These are phyloP conservation scores for Congeria kusceri DNA, from an alignment of 2,888 invertebrate species.

Conservation along the genomic window DNA sequence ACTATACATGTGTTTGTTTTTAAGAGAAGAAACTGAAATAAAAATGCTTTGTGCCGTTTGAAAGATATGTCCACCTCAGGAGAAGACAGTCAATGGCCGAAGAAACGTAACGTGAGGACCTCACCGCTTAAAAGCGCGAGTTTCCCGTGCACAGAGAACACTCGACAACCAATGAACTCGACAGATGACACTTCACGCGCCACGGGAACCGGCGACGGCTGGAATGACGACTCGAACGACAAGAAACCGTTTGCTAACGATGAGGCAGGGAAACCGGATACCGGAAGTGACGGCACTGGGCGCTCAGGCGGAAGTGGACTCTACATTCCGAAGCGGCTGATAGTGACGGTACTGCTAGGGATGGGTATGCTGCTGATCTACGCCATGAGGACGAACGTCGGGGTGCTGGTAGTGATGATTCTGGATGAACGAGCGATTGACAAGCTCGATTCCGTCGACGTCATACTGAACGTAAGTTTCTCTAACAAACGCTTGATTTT, in stretches of 20 bases:
- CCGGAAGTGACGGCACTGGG: neutral
- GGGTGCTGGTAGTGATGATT: slow-evolving; percentile 81
- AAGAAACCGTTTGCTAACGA: neutral
- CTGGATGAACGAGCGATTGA: slow-evolving; percentile 71
- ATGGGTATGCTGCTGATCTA: slow-evolving; percentile 82
- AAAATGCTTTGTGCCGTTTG: no score
- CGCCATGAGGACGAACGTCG: slow-evolving; percentile 83
- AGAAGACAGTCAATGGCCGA: no score
- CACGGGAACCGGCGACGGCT: neutral
- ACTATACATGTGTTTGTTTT: no score
- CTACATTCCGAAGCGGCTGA: slow-evolving; percentile 74
- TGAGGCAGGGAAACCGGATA: neutral
- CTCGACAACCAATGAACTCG: no score
- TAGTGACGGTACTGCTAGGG: slow-evolving; percentile 71
- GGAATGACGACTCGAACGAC: neutral
- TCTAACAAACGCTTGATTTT: no score
- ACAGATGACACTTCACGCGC: neutral
- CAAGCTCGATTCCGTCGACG: slow-evolving; percentile 71
- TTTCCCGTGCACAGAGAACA: no score
- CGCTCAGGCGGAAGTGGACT: neutral
- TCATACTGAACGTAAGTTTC: slow-evolving; percentile 55
- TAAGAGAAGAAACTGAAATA: no score
- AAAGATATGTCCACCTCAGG: no score
- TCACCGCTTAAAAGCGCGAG: no score
- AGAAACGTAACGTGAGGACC: no score